A percentile compares a stretch with the other conserved stretches of the same genome.
These are phyloP conservation scores for Stegana nigrithorax DNA, from an alignment of 2,888 invertebrate genomes.

Conservation along the genomic window DNA sequence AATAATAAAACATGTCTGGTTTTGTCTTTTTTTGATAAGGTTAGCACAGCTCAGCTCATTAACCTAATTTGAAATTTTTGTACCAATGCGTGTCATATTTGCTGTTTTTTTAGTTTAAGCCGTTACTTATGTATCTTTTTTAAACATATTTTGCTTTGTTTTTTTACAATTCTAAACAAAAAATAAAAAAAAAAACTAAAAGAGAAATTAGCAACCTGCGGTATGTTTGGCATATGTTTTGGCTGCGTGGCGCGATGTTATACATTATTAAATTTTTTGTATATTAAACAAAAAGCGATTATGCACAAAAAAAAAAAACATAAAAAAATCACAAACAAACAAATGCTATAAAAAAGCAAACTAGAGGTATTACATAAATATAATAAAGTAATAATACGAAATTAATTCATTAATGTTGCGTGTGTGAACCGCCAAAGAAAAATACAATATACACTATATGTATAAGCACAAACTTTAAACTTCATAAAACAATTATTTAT, in stretches of 20 bases:
- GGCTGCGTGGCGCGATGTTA: neutral
- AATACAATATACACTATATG: no score
- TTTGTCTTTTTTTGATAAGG: slow-evolving; percentile 21
- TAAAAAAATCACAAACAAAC: neutral
- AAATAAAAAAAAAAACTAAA: neutral
- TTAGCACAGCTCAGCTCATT: slow-evolving; percentile 50
- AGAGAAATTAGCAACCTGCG: neutral
- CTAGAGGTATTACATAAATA: slow-evolving; percentile 12
- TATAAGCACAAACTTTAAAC: no score
- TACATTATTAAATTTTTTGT: no score
- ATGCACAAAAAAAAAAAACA: neutral
- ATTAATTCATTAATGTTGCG: neutral
- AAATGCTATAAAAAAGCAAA: no score
- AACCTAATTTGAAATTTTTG: slow-evolving; percentile 47
- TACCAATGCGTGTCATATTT: slow-evolving; percentile 42
- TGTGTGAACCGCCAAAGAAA: neutral
- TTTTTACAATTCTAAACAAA: neutral
- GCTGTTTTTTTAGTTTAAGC: slow-evolving; percentile 37
- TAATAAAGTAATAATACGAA: no score
- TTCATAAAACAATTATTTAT: no score
- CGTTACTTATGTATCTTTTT: no score
- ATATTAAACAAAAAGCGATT: neutral
- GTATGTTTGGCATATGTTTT: neutral
- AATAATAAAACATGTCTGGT: no score
- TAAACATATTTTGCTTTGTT: slow-evolving; percentile 23